Evolutionary conservation across 2,888 invertebrate genomes (phyloP).

Genomic region (Cheilosia impressa): DNA sequence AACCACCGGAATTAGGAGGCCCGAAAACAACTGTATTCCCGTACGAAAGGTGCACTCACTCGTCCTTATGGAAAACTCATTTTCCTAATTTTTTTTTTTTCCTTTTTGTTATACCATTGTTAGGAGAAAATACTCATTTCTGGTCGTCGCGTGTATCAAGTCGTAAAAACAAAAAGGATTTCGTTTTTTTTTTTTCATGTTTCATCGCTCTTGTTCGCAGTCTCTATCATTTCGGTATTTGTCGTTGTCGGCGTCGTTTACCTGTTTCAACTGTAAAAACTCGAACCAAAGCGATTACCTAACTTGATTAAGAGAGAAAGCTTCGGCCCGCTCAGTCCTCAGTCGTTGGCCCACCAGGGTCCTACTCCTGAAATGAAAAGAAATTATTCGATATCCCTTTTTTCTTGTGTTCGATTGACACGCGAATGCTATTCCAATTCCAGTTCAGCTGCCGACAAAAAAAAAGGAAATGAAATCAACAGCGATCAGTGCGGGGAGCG

Average conservation of each 20-base stretch:
- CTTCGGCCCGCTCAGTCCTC: not conserved
- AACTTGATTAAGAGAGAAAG: conserved; percentile 67
- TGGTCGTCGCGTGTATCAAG: conserved; percentile 66
- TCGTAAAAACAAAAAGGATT: conserved; percentile 64
- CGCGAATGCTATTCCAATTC: conserved; percentile 65
- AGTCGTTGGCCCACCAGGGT: not conserved
- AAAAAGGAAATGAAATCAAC: conserved; percentile 56
- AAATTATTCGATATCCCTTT: conserved; percentile 45
- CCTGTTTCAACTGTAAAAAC: conserved; percentile 40
- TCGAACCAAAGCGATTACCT: conserved; percentile 42
- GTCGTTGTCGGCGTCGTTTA: conserved; percentile 56
- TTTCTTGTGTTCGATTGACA: conserved; percentile 41
- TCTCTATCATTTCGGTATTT: conserved; percentile 47
- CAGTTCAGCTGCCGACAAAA: conserved; percentile 39
- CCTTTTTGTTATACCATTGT: conserved; percentile 49
- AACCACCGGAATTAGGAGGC: conserved; percentile 59
- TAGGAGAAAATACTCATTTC: conserved; percentile 47
- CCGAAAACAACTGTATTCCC: conserved; percentile 39
- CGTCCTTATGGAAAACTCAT: conserved; percentile 54
- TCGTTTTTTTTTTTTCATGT: not conserved
- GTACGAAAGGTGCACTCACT: not conserved
- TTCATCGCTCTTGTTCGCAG: conserved; percentile 21
- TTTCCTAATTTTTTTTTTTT: conserved; percentile 30
- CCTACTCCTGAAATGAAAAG: conserved; percentile 38
- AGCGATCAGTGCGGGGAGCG: conserved; percentile 53